phyloP scores from a whole-genome alignment of 2,888 invertebrate species.

The Clistopyga incitator region DNA sequence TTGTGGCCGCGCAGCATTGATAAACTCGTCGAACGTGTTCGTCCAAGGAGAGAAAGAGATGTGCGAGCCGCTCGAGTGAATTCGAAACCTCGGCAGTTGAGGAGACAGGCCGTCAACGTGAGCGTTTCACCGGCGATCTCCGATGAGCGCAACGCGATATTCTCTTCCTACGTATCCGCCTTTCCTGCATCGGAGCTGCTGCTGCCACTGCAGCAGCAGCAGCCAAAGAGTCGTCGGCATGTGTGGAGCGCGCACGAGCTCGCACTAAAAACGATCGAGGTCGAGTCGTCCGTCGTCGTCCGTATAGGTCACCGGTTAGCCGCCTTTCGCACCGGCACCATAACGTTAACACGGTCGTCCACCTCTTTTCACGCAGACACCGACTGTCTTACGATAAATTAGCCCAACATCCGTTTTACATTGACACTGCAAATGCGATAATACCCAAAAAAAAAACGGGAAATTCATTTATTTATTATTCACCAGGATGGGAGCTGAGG shows the following conservation, averaged over 20 bases:
- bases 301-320: slow-evolving; percentile 75
- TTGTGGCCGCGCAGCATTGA: slow-evolving; percentile 1
- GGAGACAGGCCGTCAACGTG: slow-evolving; percentile 48
- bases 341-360: slow-evolving; percentile 52
- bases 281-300: slow-evolving; percentile 75
- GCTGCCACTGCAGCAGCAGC: too few relatives aligned
- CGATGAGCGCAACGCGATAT: slow-evolving; percentile 34
- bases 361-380: slow-evolving; percentile 33
- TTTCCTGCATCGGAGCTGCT: slow-evolving; percentile 57
- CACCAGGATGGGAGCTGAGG: slow-evolving; percentile 95
- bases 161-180: slow-evolving; percentile 46
- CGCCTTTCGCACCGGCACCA: slow-evolving; percentile 72
- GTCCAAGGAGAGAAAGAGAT: background rate
- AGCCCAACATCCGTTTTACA: background rate
- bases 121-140: slow-evolving; percentile 65
- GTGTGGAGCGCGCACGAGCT: slow-evolving; percentile 62
- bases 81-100: slow-evolving; percentile 53
- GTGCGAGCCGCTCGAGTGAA: slow-evolving; percentile 52
- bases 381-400: slow-evolving; percentile 4
- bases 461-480: slow-evolving; percentile 52
- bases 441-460: background rate
- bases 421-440: background rate
- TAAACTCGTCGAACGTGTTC: slow-evolving; percentile 27
- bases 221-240: slow-evolving; percentile 44
- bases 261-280: slow-evolving; percentile 83